Base-by-base conservation (phyloP, 2,113 vertebrate genomes). In the Nansenia antarctica region DNA sequence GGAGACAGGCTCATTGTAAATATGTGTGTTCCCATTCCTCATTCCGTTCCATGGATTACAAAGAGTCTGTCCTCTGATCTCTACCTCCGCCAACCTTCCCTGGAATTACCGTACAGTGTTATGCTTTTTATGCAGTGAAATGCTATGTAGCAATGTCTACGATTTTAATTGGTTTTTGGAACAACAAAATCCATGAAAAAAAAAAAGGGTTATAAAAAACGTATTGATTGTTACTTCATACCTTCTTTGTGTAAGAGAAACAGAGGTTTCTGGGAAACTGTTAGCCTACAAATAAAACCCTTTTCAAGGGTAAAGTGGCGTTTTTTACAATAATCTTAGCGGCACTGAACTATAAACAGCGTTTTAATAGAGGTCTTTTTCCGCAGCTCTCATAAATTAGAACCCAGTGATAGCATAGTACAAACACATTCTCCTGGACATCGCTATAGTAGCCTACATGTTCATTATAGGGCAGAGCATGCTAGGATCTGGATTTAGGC, bases 361-460 rank as follows among this genome's bases (percentile, higher is more conserved):
- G 27, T 78, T 84, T 87, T 81, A 85, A 85, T 81, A 78, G 65
- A 79, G 35, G 70, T 71, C 47, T 65, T 34, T n/a, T 22, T 76
- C 69, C 64, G 59, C 64, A 66, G 45, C 52, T 20, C 9, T 64
- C 58, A 73, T 82, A 81, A 78, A 82, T 83, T 81, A 78, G 70
- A 78, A 39, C 30, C 66, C 70, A 62, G 66, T 73, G 68, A 74
- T 77, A 68, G 66, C 58, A n/a, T n/a, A n/a, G n/a, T n/a, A n/a
- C n/a, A n/a, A n/a, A n/a, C n/a, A n/a, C 71, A 72, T 73, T n/a
- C 59, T 58, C 42, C 76, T 67, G 65, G 37, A 81, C 78, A 77
- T 54, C 76, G 84, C 74, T 59, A 72, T 75, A n/a, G 60, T 69
- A 63, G 73, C n/a, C n/a, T n/a, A n/a, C n/a, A n/a, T n/a, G n/a